Base-by-base conservation (phyloP, 2,888 invertebrate species). In the Habroteleia sp. region DNA sequence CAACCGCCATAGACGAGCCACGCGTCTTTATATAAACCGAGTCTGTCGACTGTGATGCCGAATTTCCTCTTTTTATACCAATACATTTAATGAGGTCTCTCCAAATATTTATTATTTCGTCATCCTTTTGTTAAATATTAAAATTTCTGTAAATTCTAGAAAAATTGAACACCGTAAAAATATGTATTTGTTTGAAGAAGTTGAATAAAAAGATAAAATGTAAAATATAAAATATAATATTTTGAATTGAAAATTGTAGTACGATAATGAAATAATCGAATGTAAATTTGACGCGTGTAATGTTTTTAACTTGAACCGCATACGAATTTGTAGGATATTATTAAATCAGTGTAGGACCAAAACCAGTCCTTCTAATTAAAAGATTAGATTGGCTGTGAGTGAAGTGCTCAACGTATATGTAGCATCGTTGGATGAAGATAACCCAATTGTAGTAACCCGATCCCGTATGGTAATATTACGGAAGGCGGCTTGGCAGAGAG, bases 381-480 rank as follows among this genome's bases (percentile, higher is more conserved):
- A 71, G 65, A 77, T 74, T 74, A 74, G 69, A 77, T 74, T 74
- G 71, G 37, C 66, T 33, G 66, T 56, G 69, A 62, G 56, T 56
- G 60, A 73, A 65, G 73, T 76, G 62, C 69, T 74, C 74, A 65
- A 60, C 52, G 71, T 73, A 60, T 73, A 72, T 48, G 78, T 80
- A 77, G 76, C 75, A 74, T 41, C 72, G 72, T 72, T 63, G 73
- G 37, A 62, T 66, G 78, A 54, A 75, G 79, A 80, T 85, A 88
- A 88, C 82, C 82, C 84, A 85, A 88, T 88, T 86, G 82, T 80
- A 82, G 87, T 88, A 88, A 88, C 88, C 85, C 86, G 88, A 88
- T 88, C 88, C 85, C 82, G 85, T 86, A 88, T 88, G 88, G 82
- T 86, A 88, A 88, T 88, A 62, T 73, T 46, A 66, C 60, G 68